phyloP scores from a whole-genome alignment of 2,888 invertebrate species.

The Labia minor region DNA sequence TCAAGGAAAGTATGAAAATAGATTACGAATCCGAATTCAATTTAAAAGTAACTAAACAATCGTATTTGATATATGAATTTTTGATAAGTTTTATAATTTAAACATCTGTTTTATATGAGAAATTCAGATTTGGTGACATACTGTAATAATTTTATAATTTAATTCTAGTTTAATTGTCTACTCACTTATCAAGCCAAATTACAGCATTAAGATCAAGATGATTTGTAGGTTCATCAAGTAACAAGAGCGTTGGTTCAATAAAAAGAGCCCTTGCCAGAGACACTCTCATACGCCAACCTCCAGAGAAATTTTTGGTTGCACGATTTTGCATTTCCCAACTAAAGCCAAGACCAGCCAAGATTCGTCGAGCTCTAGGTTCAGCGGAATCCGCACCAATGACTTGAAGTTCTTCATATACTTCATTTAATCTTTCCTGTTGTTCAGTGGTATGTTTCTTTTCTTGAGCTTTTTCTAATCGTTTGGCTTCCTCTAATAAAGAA shows the following conservation, averaged over 20 bases:
- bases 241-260: constrained; percentile 51
- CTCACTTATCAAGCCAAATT: constrained; percentile 98
- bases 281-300: constrained; percentile 61
- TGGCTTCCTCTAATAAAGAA: constrained; percentile 68
- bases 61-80: too few species aligned
- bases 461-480: constrained; percentile 60
- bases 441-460: constrained; percentile 57
- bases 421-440: constrained; percentile 66
- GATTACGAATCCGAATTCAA: too few species aligned
- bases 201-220: constrained; percentile 96
- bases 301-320: constrained; percentile 55
- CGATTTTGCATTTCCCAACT: constrained; percentile 60
- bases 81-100: too few species aligned
- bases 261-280: constrained; percentile 54
- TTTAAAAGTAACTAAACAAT: too few species aligned
- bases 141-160: too few species aligned
- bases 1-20: too few species aligned
- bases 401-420: constrained; percentile 87
- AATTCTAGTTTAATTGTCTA: too few species aligned
- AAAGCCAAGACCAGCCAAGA: constrained; percentile 95
- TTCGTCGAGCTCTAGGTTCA: constrained; percentile 89
- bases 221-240: constrained; percentile 58
- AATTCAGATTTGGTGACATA: too few species aligned
- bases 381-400: constrained; percentile 97
- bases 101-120: too few species aligned